Base-by-base conservation (phyloP, 2,888 invertebrate genomes). In the Choreutis nemorana region DNA sequence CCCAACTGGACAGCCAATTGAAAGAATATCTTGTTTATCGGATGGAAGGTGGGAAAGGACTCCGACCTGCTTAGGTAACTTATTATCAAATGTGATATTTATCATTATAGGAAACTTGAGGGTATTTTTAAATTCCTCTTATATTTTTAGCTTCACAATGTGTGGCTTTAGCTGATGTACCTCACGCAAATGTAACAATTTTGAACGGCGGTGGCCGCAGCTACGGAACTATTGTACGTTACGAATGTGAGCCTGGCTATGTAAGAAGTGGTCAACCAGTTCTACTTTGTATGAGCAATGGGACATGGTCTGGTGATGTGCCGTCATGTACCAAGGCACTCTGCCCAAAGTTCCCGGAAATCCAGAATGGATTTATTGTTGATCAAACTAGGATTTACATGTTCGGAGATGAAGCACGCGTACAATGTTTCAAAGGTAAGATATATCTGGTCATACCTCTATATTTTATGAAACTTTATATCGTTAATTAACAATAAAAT, bases 41-140 rank as follows among this genome's bases (percentile, higher is more conserved):
- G 92, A 94, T 59, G 95, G 95, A 3, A 83, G 89, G 53, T 95
- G 95, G 95, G 94, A 94, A 60, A 87, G 91, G 52, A 90, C 94
- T 50, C 95, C 95, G 3, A 87, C 90, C 18, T 96, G 95, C 67
- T 81, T 94, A 37, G 90, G 90, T 90, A 75, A 61, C 55, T 39
- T 35, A 23, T 10, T 11, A 23, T 2, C n/a, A n/a, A 10, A 10
- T 12, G 7, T 24, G 4, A n/a, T 15, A 4, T 14, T n/a, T n/a
- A 36, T 31, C 13, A n/a, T n/a, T n/a, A n/a, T n/a, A n/a, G n/a
- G n/a, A n/a, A n/a, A n/a, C n/a, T 29, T 31, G 14, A 13, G 24
- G 18, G 20, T 22, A 10, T 29, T 13, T 34, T 32, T 25, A 30
- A 31, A 29, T 21, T 26, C 29, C 28, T 32, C 24, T 26, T 32